These are phyloP conservation scores for Oceanites oceanicus DNA, from an alignment of 2,113 vertebrate species.

Conservation along the genomic window DNA sequence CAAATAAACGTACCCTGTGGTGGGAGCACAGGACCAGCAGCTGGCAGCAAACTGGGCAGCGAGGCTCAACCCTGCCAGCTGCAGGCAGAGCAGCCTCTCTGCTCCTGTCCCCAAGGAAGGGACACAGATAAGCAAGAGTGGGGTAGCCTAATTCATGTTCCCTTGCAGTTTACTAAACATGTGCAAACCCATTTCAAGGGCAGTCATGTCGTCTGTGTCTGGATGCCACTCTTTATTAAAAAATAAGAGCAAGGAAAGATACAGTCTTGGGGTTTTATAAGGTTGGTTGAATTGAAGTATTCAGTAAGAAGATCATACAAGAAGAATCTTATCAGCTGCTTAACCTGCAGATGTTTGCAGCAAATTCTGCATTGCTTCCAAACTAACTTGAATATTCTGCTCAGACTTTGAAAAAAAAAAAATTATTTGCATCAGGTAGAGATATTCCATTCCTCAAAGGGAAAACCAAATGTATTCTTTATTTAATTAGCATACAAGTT, in stretches of 20 bases:
- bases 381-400: not conserved
- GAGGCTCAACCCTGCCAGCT: not conserved
- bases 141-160: not conserved
- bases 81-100: not conserved
- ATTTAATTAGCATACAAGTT: not conserved
- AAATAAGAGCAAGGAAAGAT: not conserved
- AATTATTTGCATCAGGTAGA: not conserved
- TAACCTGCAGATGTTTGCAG: not conserved
- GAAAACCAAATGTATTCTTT: not conserved
- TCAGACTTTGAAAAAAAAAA: not conserved
- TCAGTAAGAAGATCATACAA: not conserved
- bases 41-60: not conserved
- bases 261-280: not conserved
- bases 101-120: not conserved
- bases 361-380: not conserved
- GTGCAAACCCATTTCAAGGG: not conserved
- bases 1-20: not conserved
- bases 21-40: not conserved
- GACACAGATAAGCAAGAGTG: not conserved
- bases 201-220: not conserved
- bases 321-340: not conserved
- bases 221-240: not conserved
- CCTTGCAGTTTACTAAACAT: not conserved
- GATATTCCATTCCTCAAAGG: not conserved
- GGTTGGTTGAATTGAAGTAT: not conserved